phyloP scores from a whole-genome alignment of 2,888 invertebrate species.

The Pomacea canaliculata region DNA sequence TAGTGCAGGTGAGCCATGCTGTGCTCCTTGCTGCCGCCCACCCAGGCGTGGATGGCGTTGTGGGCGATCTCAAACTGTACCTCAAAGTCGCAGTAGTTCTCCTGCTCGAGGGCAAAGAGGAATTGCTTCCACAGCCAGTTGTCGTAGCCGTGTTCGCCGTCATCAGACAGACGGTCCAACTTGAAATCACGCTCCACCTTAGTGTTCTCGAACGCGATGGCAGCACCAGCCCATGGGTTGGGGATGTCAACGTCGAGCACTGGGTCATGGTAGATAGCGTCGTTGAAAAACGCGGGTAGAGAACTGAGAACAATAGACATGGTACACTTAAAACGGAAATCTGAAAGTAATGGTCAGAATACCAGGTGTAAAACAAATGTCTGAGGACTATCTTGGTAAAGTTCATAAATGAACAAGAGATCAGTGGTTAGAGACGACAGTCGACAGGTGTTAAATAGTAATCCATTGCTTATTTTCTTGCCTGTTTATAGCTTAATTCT shows the following conservation, averaged over 20 bases:
- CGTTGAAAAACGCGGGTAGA: constrained; percentile 31
- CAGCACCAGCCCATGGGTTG: constrained; percentile 38
- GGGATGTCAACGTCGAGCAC: constrained; percentile 20
- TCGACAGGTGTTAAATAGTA: too few relatives aligned
- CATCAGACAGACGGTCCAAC: constrained; percentile 12
- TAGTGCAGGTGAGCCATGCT: constrained; percentile 40
- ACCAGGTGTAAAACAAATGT: too few relatives aligned
- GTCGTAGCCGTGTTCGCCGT: constrained; percentile 29
- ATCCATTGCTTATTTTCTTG: too few relatives aligned
- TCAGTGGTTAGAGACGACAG: too few relatives aligned
- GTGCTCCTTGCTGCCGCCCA: constrained; percentile 36
- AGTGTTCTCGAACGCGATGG: constrained; percentile 33
- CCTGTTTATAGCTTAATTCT: too few relatives aligned
- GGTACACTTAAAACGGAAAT: not conserved
- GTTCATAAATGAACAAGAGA: too few relatives aligned
- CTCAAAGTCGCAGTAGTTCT: constrained; percentile 42
- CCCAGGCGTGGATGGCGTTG: constrained; percentile 39
- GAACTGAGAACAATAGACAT: not conserved
- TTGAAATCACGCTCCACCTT: constrained; percentile 29
- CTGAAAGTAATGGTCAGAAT: too few relatives aligned
- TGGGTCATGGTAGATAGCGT: constrained; percentile 30
- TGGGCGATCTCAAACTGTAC: constrained; percentile 42
- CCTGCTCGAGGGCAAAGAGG: constrained; percentile 38
- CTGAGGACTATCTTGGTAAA: too few relatives aligned
- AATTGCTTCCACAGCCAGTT: constrained; percentile 40